Evolutionary conservation across 2,888 invertebrate genomes (phyloP).

Genomic region (Dryadula phaetusa): DNA sequence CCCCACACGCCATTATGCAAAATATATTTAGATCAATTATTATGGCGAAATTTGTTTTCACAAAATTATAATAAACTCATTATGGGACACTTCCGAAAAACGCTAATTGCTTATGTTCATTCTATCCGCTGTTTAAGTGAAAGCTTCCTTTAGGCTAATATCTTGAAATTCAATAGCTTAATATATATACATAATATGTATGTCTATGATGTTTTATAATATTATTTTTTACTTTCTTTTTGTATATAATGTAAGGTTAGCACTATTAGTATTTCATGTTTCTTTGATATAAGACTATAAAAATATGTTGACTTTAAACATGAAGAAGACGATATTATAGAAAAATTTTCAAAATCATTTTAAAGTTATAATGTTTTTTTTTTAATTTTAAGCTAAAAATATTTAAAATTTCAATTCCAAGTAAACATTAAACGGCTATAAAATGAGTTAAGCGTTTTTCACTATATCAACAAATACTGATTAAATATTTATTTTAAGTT

Average conservation of each 20-base stretch:
- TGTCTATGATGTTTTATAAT: too few species aligned
- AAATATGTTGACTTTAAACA: neutral
- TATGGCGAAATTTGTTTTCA: neutral
- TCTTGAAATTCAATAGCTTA: neutral
- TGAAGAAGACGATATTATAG: neutral
- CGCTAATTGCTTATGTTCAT: constrained; percentile 4
- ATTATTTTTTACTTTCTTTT: too few species aligned
- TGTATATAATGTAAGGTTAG: too few species aligned
- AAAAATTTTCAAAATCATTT: neutral
- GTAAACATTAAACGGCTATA: neutral
- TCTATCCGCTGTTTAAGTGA: neutral
- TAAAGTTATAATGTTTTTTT: too few species aligned
- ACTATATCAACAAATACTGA: too few species aligned
- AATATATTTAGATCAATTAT: constrained; percentile 2
- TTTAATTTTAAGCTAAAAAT: too few species aligned
- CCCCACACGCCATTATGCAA: neutral
- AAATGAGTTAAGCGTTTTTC: too few species aligned
- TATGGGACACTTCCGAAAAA: neutral
- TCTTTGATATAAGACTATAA: too few species aligned
- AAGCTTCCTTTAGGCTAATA: constrained; percentile 1
- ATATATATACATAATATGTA: neutral
- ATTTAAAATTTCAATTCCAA: neutral
- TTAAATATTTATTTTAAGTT: too few species aligned
- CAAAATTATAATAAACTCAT: neutral
- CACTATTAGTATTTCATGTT: too few species aligned